phyloP scores from a whole-genome alignment of 2,888 invertebrate species.

The Lacanobia wlatinum region DNA sequence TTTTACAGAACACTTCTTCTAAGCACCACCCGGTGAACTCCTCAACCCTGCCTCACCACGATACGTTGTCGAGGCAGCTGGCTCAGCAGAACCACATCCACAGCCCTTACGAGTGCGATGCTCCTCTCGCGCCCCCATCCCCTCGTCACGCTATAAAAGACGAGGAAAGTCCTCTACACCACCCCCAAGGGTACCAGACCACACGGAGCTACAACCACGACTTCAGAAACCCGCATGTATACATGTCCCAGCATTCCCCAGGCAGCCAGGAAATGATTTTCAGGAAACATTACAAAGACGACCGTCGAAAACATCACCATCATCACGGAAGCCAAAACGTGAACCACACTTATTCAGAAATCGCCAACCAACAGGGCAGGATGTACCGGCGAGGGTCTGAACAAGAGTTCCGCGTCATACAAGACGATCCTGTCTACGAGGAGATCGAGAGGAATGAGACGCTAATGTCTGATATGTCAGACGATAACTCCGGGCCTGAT shows the following conservation, averaged over 20 bases:
- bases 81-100: slow-evolving; percentile 89
- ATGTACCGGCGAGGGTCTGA: slow-evolving; percentile 90
- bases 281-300: slow-evolving; percentile 88
- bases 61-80: slow-evolving; percentile 88
- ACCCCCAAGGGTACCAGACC: slow-evolving; percentile 85
- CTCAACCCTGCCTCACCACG: slow-evolving; percentile 93
- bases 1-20: slow-evolving; percentile 96
- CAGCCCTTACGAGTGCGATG: slow-evolving; percentile 90
- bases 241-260: slow-evolving; percentile 88
- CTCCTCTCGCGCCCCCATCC: slow-evolving; percentile 85
- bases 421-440: slow-evolving; percentile 95
- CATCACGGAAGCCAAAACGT: slow-evolving; percentile 90
- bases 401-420: slow-evolving; percentile 90
- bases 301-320: slow-evolving; percentile 87
- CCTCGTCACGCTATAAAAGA: slow-evolving; percentile 86
- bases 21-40: slow-evolving; percentile 93
- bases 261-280: slow-evolving; percentile 88
- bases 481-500: slow-evolving; percentile 92
- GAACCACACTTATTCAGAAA: slow-evolving; percentile 95
- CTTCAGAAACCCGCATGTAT: slow-evolving; percentile 87
- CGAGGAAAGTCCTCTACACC: slow-evolving; percentile 85
- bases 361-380: slow-evolving; percentile 88
- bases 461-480: slow-evolving; percentile 94
- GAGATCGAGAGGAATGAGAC: slow-evolving; percentile 94
- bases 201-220: slow-evolving; percentile 88